Evolutionary conservation across 2,888 invertebrate species (phyloP).

Genomic region (Amphipyra tragopoginis): DNA sequence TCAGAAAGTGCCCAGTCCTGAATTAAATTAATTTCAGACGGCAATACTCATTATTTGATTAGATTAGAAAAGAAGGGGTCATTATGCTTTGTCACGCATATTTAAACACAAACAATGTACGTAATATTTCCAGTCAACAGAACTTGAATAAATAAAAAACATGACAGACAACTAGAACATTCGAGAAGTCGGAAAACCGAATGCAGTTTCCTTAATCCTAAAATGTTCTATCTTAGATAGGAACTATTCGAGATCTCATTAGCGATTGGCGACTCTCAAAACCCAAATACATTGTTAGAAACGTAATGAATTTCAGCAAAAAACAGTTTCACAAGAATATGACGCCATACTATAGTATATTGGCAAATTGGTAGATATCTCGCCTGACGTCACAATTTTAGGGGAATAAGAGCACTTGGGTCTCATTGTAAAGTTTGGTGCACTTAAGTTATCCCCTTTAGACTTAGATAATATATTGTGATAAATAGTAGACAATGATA

Average conservation of each 20-base stretch:
- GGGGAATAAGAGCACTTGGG: constrained; percentile 13
- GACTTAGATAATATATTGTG: no score
- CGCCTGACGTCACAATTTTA: constrained; percentile 2
- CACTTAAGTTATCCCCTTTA: no score
- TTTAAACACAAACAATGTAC: background rate
- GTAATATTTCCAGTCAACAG: background rate
- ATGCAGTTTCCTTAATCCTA: background rate
- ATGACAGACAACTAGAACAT: background rate
- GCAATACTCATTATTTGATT: no score
- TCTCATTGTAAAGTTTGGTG: background rate
- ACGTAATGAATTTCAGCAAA: background rate
- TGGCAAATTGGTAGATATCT: constrained; percentile 15
- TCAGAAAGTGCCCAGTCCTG: background rate
- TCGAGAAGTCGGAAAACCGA: background rate
- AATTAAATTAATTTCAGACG: no score
- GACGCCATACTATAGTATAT: constrained; percentile 8
- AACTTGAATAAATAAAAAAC: background rate
- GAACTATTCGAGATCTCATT: background rate
- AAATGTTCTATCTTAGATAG: background rate
- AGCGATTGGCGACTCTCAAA: background rate
- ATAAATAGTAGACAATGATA: no score
- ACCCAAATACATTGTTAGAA: constrained; percentile 11
- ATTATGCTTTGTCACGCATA: constrained; percentile 10
- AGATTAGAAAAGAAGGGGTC: background rate
- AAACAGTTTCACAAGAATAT: background rate